Evolutionary conservation across 2,888 invertebrate genomes (phyloP), one percentile per base, ranked within the genome.

Genomic region (Pristionchus mayeri): DNA sequence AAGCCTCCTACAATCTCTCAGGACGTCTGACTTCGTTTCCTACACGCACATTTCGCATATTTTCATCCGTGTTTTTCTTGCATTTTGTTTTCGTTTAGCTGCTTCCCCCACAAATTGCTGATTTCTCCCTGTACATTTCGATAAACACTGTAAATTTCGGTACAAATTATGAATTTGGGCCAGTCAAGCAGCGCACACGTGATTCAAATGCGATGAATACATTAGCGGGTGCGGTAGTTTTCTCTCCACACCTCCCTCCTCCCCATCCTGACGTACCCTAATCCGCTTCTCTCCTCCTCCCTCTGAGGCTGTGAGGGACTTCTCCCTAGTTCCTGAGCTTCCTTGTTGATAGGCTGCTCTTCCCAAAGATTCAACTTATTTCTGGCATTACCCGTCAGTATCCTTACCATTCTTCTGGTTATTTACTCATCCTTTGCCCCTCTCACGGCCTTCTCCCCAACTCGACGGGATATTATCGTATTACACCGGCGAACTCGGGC

Each of bases 261-360:
- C 71, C 9, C 40, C 44, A 13, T 24, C 24, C 30, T 71, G 71
- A 71, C 71, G 71, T 71, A 71, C 40, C 40, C 71, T 71, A 71
- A 71, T 71, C 71, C 16, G 34, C 63, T n/a, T n/a, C n/a, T 40
- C 18, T 44, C 71, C 18, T 30, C 44, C 24, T 24, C 71, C 24
- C 34, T n/a, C 40, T 71, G 71, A 71, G 71, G 40, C n/a, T 18
- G 71, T 71, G 71, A 18, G 71, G 71, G 71, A 71, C 71, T 71
- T 71, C 71, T 44, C 40, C 71, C 71, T 67, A n/a, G n/a, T n/a
- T n/a, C n/a, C n/a, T n/a, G n/a, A n/a, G n/a, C n/a, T n/a, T n/a
- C 67, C 37, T 67, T 67, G 67, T 67, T 34, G 37, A 67, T 67
- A 67, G 34, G 21, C 67, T 16, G 3, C 34, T 37, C 30, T 18